Evolutionary conservation across 2,888 invertebrate species (phyloP).

Genomic region (Quadroppia sp.): DNA sequence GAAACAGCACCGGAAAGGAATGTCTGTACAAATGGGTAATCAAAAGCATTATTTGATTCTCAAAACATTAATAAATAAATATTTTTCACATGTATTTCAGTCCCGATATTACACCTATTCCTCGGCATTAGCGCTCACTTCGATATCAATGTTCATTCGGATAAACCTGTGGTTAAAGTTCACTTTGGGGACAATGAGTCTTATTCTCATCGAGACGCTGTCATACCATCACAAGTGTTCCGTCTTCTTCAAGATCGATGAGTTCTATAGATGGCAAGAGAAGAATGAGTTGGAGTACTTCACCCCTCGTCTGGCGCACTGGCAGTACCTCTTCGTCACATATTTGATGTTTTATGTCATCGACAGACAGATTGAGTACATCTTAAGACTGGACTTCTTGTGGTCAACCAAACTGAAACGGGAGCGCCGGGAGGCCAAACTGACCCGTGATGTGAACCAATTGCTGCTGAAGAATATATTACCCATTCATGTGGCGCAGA

Average conservation of each 20-base stretch:
- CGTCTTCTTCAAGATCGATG: constrained; percentile 35
- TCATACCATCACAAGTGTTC: constrained; percentile 52
- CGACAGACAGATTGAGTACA: constrained; percentile 76
- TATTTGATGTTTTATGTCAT: constrained; percentile 76
- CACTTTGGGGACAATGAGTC: constrained; percentile 65
- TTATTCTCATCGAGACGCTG: constrained; percentile 64
- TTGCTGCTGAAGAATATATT: constrained; percentile 85
- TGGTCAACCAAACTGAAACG: constrained; percentile 72
- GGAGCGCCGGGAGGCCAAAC: constrained; percentile 78
- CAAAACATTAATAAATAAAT: not conserved
- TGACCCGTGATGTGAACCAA: constrained; percentile 80
- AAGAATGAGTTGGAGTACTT: constrained; percentile 5
- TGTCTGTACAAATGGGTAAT: constrained; percentile 42
- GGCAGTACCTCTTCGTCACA: constrained; percentile 67
- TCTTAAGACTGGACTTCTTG: constrained; percentile 77
- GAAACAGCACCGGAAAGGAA: not conserved
- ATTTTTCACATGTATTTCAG: not conserved
- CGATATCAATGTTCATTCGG: constrained; percentile 78
- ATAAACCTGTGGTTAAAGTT: constrained; percentile 80
- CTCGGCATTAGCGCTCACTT: constrained; percentile 72
- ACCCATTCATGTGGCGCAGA: constrained; percentile 75
- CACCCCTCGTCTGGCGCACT: constrained; percentile 56
- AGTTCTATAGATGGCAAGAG: not conserved
- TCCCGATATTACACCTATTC: constrained; percentile 74
- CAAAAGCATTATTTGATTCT: too few species aligned